Conservation (phyloP, 2,113 vertebrate species). For the Cyanoramphus novaezelandiae region DNA sequence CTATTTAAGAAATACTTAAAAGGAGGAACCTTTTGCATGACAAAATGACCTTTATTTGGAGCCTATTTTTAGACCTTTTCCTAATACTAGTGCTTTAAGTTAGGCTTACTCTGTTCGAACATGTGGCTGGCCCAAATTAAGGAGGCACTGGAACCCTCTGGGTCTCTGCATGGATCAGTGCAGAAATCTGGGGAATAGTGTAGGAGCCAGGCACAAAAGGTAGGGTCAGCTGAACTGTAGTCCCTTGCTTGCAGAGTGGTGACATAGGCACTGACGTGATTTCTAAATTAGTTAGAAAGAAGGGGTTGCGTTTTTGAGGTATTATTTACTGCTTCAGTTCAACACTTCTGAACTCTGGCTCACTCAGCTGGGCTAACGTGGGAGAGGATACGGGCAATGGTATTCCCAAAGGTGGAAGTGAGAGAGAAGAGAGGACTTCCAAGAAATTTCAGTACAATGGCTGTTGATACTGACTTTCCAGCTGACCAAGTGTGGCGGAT, state of each 20-base stretch:
- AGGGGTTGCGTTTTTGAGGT: not conserved
- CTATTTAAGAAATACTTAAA: not conserved
- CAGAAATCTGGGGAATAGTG: not conserved
- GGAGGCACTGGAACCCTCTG: not conserved
- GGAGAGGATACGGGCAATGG: accelerated
- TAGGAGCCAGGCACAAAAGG: constrained; percentile 7
- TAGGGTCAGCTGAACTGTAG: not conserved
- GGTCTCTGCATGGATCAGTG: not conserved
- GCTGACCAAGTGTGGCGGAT: accelerated
- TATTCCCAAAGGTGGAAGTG: not conserved
- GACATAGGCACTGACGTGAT: not conserved
- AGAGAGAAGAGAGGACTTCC: not conserved
- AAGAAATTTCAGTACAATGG: not conserved
- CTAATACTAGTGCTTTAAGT: not conserved
- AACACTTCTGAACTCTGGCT: constrained; percentile 16
- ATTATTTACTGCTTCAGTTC: not conserved
- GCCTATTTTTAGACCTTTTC: not conserved
- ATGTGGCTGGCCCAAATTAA: not conserved
- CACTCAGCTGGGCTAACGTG: not conserved
- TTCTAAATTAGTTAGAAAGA: not conserved
- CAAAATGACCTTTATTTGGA: not conserved
- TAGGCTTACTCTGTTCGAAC: not conserved
- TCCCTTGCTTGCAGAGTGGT: not conserved
- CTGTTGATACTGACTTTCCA: not conserved
- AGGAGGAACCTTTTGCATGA: not conserved